Conservation (phyloP, 2,888 invertebrate species). For the Acanthosepion lycidas region DNA sequence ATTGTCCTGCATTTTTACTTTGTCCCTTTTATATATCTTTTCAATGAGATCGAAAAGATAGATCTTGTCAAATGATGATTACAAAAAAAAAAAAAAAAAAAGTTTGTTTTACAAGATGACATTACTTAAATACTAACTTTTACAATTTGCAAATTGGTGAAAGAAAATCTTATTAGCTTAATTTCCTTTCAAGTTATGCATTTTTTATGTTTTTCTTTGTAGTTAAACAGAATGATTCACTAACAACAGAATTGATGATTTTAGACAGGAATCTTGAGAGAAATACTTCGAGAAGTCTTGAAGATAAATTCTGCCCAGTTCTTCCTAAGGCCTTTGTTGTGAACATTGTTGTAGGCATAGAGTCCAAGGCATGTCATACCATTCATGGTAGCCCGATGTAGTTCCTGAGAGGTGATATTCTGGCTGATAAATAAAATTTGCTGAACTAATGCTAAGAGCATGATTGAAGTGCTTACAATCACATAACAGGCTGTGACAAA, state of each 20-base stretch:
- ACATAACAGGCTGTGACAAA: slow-evolving; percentile 68
- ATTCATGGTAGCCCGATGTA: slow-evolving; percentile 60
- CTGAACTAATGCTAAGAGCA: slow-evolving; percentile 65
- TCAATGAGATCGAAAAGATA: no score
- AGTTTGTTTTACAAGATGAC: no score
- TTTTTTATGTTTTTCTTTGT: no score
- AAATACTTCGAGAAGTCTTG: slow-evolving; percentile 47
- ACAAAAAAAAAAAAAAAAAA: no score
- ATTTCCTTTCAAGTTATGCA: no score
- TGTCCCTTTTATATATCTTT: no score
- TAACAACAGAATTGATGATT: not conserved
- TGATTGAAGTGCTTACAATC: slow-evolving; percentile 57
- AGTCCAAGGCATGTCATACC: slow-evolving; percentile 57
- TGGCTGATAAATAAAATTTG: slow-evolving; percentile 72
- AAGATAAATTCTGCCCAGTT: slow-evolving; percentile 68
- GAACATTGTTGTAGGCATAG: slow-evolving; percentile 60
- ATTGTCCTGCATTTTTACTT: no score
- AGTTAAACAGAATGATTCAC: not conserved
- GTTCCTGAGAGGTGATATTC: slow-evolving; percentile 71
- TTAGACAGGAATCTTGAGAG: slow-evolving; percentile 44
- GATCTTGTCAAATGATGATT: no score
- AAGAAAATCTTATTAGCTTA: no score
- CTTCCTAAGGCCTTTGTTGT: slow-evolving; percentile 66
- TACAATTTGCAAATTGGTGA: no score
- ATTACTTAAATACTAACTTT: no score